Base-by-base conservation (phyloP, 2,113 vertebrate genomes). In the Chaetorhynchus papuensis region DNA sequence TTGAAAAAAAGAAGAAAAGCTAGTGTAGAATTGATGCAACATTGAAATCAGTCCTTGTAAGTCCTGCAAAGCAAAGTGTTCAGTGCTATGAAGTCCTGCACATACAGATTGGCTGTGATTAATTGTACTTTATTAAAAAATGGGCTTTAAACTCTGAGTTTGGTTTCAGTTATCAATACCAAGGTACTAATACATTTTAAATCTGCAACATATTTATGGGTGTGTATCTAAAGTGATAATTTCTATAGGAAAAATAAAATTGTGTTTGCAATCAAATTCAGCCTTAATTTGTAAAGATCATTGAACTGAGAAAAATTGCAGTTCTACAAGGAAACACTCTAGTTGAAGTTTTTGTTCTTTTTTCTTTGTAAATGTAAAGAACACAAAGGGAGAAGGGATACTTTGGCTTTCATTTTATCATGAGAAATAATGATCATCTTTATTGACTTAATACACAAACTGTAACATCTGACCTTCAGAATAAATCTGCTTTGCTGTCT, bases 141-240 rank as follows among this genome's bases (percentile, higher is more conserved):
- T 70, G 37, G 68, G 7, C 7, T 96, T 95, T 92, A 80, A 96
- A 88, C 81, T 92, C 77, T 52, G 28, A 74, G 33, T 96, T 94
- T 83, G 22, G 22, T 50, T 94, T 95, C 92, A 89, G 47, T 96
- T 96, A 47, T 33, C 88, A 17, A 45, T 83, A 80, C 65, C 19
- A 83, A 93, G 50, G 28, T 41, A 65, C n/a, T 83, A 84, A 92
- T 68, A 10, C 12, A 57, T 59, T 82, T 90, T 85, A 80, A 86
- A 68, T 53, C 49, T 35, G 31, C 23, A 74, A 3, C 17, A 15
- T 17, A 6, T 56, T 75, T 63, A 41, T 37, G 12, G 52, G 4
- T 15, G 27, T 61, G 22, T 64, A 39, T 65, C 42, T 90, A 71
- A 37, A 63, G 71, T 22, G 49, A 79, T 63, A 23, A 59, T 85